Percentiles rank a stretch among this genome's conserved stretches.
Evolutionary conservation across 2,797 vertebrate species (phyloP).

Genomic region (Mastacembelus armatus): DNA sequence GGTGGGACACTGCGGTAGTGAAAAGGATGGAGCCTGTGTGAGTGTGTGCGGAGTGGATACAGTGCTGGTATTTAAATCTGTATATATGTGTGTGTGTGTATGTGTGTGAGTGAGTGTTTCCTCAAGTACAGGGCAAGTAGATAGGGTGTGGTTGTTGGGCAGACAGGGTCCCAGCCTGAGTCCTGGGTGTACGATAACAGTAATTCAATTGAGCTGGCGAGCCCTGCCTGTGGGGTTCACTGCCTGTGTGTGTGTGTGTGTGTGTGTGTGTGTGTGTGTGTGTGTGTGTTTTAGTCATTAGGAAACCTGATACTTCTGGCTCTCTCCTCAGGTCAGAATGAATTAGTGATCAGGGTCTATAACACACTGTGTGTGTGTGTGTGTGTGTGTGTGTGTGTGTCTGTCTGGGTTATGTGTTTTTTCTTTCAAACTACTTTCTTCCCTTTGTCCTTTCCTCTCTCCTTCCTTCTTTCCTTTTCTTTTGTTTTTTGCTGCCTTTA

Average conservation of each 20-base stretch:
- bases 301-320: constrained; percentile 66
- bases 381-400: neutral
- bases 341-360: constrained; percentile 75
- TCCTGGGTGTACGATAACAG: constrained; percentile 74
- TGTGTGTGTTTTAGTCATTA: constrained; percentile 50
- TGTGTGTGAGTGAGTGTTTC: constrained; percentile 27
- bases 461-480: neutral
- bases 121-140: constrained; percentile 54
- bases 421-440: constrained; percentile 18
- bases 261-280: constrained; percentile 19
- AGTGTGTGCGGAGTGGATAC: constrained; percentile 37
- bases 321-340: constrained; percentile 67
- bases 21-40: constrained; percentile 27
- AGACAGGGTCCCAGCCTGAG: constrained; percentile 65
- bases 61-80: constrained; percentile 61
- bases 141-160: constrained; percentile 67
- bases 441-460: constrained; percentile 15
- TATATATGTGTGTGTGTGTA: constrained; percentile 20
- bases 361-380: constrained; percentile 11
- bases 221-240: constrained; percentile 61
- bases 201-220: constrained; percentile 80
- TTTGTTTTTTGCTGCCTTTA: neutral
- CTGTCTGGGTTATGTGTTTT: constrained; percentile 17
- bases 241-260: constrained; percentile 42
- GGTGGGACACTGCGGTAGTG: constrained; percentile 54